phyloP scores from a whole-genome alignment of 1,140 invertebrate species.

The Ditylenchus dipsaci region DNA sequence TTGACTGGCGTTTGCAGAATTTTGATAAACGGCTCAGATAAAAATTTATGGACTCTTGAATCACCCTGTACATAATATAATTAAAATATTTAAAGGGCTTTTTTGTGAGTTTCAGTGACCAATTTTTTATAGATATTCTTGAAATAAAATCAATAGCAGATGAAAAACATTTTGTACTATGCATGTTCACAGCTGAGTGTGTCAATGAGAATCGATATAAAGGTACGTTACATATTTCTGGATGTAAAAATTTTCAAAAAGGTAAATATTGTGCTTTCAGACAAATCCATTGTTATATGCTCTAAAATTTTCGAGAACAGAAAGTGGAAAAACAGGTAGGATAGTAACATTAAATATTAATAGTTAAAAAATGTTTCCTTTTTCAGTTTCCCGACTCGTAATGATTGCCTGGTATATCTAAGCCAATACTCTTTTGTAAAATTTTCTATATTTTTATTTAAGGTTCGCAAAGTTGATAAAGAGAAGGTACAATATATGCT shows the following conservation, averaged over 20 bases:
- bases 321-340: constrained; percentile 10
- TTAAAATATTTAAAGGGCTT: no score
- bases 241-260: no score
- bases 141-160: neutral
- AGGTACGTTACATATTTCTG: neutral
- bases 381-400: constrained; percentile 24
- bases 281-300: constrained; percentile 31
- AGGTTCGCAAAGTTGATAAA: constrained; percentile 31
- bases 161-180: neutral
- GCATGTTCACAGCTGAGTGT: constrained; percentile 20
- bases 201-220: constrained; percentile 20
- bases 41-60: no score
- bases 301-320: constrained; percentile 29
- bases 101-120: no score
- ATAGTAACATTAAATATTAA: no score
- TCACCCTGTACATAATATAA: no score
- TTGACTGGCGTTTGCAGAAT: no score
- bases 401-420: constrained; percentile 15
- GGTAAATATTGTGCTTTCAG: constrained; percentile 17
- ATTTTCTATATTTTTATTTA: no score
- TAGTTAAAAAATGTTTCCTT: no score
- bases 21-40: no score
- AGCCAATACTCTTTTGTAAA: no score
- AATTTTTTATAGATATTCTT: neutral
- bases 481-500: constrained; percentile 12